A percentile compares a stretch with the other conserved stretches of the same genome.
Evolutionary conservation across 2,797 vertebrate species (phyloP).

Genomic region (Parotocinclus haroldoi): DNA sequence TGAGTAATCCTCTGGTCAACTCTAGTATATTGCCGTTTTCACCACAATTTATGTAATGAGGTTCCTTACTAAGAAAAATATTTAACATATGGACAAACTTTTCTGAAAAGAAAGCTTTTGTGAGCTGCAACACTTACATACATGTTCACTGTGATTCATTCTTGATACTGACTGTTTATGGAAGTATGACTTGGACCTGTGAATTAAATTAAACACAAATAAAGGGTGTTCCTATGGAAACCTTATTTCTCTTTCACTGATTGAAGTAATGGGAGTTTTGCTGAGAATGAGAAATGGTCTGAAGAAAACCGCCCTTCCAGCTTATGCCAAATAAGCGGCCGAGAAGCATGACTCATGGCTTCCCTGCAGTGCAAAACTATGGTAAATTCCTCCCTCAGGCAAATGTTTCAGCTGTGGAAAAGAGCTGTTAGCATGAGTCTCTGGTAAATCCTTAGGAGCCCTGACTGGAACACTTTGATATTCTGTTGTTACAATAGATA

Average conservation of each 20-base stretch:
- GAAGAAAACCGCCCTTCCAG: slow-evolving; percentile 33
- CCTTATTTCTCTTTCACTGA: slow-evolving; percentile 35
- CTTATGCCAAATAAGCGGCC: slow-evolving; percentile 39
- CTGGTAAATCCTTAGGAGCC: slow-evolving; percentile 19
- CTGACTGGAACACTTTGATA: slow-evolving; percentile 1
- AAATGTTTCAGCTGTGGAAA: slow-evolving; percentile 28
- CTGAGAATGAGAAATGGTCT: slow-evolving; percentile 38
- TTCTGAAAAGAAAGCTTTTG: background rate
- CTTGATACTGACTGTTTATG: slow-evolving; percentile 42
- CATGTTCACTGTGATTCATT: slow-evolving; percentile 36
- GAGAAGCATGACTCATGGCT: slow-evolving; percentile 49
- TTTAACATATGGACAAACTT: no score
- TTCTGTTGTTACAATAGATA: background rate
- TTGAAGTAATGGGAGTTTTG: slow-evolving; percentile 38
- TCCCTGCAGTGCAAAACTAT: slow-evolving; percentile 46
- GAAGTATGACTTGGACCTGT: slow-evolving; percentile 24
- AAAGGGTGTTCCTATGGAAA: slow-evolving; percentile 38
- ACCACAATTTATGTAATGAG: no score
- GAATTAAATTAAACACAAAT: slow-evolving; percentile 45
- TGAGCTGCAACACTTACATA: slow-evolving; percentile 23
- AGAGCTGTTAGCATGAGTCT: slow-evolving; percentile 23
- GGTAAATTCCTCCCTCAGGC: slow-evolving; percentile 37
- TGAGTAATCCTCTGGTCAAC: no score
- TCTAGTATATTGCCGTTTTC: no score
- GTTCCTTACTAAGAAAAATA: no score